phyloP scores from a whole-genome alignment of 2,113 vertebrate genomes.

The Mugil cephalus region DNA sequence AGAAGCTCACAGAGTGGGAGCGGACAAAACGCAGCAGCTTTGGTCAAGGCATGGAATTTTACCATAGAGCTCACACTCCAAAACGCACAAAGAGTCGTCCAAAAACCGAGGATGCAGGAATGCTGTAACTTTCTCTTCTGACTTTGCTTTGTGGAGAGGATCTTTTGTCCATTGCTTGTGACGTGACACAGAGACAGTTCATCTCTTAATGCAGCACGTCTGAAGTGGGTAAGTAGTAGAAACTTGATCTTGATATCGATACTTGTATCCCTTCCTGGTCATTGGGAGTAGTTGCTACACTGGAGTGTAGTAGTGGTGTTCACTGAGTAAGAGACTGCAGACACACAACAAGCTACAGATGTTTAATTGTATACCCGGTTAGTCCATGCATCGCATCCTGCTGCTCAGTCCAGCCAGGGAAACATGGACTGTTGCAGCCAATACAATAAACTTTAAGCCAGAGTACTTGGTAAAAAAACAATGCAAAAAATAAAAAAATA shows the following conservation, averaged over 20 bases:
- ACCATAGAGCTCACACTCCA: not conserved
- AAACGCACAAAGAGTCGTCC: constrained; percentile 14
- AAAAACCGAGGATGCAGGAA: constrained; percentile 23
- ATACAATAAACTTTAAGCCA: constrained; percentile 55
- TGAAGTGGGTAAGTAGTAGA: constrained; percentile 72
- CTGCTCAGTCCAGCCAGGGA: constrained; percentile 23
- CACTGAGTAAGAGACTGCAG: constrained; percentile 6
- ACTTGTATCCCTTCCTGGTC: constrained; percentile 22
- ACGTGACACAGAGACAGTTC: constrained; percentile 40
- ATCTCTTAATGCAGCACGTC: constrained; percentile 53
- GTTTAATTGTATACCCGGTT: constrained; percentile 28
- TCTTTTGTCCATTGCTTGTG: constrained; percentile 21
- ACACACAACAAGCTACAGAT: constrained; percentile 32
- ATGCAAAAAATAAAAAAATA: not conserved
- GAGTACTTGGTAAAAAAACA: constrained; percentile 8
- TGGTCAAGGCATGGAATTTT: constrained; percentile 36
- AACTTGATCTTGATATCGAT: constrained; percentile 58
- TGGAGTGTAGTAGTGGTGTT: constrained; percentile 21
- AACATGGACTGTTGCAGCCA: constrained; percentile 28
- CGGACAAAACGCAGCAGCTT: constrained; percentile 50
- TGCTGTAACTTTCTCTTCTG: constrained; percentile 7
- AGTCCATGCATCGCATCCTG: constrained; percentile 16
- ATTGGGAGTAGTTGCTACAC: constrained; percentile 27
- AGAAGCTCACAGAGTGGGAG: constrained; percentile 51
- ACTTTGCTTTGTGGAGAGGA: constrained; percentile 29